A percentile compares a stretch with the other conserved stretches of the same genome.
Evolutionary conservation across 2,888 invertebrate genomes (phyloP).

Genomic region (Anodontia alba): DNA sequence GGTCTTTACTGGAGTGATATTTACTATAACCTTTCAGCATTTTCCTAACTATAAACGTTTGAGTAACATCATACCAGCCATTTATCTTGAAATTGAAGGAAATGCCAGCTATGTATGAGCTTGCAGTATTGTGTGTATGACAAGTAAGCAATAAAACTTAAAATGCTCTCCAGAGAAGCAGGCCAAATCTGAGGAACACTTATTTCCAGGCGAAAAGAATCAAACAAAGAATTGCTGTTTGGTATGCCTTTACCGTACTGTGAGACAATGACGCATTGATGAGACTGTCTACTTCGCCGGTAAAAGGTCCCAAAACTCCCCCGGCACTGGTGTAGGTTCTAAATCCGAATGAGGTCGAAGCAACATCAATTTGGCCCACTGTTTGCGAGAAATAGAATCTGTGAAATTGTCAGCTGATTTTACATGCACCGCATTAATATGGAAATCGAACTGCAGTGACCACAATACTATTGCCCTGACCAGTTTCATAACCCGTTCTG

Average conservation of each 20-base stretch:
- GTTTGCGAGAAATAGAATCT: constrained; percentile 11
- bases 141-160: background rate
- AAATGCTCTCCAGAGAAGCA: background rate
- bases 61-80: background rate
- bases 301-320: background rate
- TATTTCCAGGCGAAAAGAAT: background rate
- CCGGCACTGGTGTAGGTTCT: constrained; percentile 1
- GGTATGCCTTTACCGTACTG: background rate
- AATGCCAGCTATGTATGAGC: constrained; percentile 2
- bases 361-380: constrained; percentile 1
- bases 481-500: constrained; percentile 10
- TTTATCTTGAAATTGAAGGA: background rate
- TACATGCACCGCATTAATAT: background rate
- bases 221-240: constrained; percentile 7
- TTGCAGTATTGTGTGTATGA: constrained; percentile 1
- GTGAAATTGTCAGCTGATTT: constrained; percentile 10
- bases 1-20: background rate
- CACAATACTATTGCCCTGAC: constrained; percentile 7
- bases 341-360: background rate
- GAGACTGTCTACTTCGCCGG: background rate
- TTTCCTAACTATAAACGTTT: constrained; percentile 15
- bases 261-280: background rate
- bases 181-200: background rate
- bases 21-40: background rate
- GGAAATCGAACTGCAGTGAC: background rate